phyloP scores from a whole-genome alignment of 2,113 vertebrate genomes.

The Xiphophorus hellerii region DNA sequence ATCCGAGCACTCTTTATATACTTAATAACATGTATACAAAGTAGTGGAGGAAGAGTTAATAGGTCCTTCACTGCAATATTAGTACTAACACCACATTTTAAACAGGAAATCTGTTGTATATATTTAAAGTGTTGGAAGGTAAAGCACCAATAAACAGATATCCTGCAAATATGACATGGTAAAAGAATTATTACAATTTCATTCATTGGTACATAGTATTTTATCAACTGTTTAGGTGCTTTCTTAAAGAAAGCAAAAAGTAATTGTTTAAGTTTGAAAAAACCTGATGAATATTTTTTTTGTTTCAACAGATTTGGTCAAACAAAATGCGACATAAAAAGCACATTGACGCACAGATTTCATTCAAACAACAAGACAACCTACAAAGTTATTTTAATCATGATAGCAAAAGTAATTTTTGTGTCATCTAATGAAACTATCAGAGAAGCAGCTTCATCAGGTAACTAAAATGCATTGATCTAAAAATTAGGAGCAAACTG shows the following conservation, averaged over 20 bases:
- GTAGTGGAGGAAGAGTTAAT: not conserved
- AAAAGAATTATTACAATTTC: not conserved
- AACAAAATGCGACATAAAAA: not conserved
- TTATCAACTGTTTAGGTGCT: not conserved
- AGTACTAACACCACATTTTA: not conserved
- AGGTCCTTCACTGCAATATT: not conserved
- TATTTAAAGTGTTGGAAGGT: not conserved
- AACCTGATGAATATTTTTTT: not conserved
- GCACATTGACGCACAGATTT: not conserved
- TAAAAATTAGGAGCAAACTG: no score
- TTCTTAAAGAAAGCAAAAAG: not conserved
- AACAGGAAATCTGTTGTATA: not conserved
- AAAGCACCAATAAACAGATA: not conserved
- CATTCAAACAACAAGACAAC: not conserved
- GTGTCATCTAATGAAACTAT: not conserved
- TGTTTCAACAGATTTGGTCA: not conserved
- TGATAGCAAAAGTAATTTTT: not conserved
- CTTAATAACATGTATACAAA: not conserved
- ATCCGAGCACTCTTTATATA: conserved; percentile 1
- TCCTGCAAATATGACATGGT: not conserved
- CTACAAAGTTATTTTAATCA: not conserved
- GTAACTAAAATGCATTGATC: no score
- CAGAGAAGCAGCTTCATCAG: not conserved
- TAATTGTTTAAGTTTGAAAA: no score
- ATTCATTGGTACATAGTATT: not conserved